phyloP scores from a whole-genome alignment of 2,797 vertebrate species.

The Siniperca scherzeri region DNA sequence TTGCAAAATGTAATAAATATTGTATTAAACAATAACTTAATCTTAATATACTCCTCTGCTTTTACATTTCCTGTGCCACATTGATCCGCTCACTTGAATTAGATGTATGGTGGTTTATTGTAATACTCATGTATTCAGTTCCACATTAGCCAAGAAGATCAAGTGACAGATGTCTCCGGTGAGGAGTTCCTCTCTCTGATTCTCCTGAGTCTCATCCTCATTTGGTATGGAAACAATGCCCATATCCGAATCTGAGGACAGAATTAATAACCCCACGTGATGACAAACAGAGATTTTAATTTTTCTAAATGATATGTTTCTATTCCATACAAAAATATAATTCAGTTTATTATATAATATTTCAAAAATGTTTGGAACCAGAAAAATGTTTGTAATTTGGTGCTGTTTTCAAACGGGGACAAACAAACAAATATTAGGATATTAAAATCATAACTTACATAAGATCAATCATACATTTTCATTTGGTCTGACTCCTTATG shows the following conservation, averaged over 20 bases:
- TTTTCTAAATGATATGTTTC: background rate
- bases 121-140: background rate
- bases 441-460: background rate
- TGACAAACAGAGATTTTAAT: background rate
- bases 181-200: background rate
- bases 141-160: background rate
- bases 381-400: background rate
- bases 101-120: constrained; percentile 23
- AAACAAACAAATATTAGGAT: background rate
- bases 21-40: constrained; percentile 3
- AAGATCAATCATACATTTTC: background rate
- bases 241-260: background rate
- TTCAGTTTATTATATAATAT: background rate
- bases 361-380: background rate
- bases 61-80: constrained; percentile 5
- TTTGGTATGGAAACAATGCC: fast-evolving
- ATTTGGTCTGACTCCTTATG: background rate
- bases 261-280: background rate
- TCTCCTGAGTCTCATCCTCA: background rate
- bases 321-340: background rate
- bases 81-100: constrained; percentile 14
- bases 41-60: background rate
- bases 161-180: background rate
- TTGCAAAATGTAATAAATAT: background rate
- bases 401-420: background rate